phyloP scores from a whole-genome alignment of 1,140 invertebrate species.

The Sycophila sp. region DNA sequence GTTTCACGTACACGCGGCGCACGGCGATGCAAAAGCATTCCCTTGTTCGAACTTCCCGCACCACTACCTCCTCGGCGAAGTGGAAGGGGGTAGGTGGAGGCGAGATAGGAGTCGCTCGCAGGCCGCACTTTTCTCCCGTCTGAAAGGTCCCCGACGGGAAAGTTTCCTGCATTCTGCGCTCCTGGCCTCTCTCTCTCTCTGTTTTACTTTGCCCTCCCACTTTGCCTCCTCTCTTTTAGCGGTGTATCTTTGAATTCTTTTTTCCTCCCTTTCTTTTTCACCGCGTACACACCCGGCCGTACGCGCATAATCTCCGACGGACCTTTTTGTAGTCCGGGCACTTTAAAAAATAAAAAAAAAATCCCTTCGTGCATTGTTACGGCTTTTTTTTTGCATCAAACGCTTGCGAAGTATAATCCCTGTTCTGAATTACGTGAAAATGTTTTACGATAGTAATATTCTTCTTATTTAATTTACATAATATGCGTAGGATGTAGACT shows the following conservation, averaged over 20 bases:
- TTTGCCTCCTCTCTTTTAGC: slow-evolving; percentile 2
- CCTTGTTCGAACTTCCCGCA: slow-evolving; percentile 37
- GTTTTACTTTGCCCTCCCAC: slow-evolving; percentile 21
- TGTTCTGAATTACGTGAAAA: no score
- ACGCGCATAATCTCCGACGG: slow-evolving; percentile 44
- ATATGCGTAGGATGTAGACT: no score
- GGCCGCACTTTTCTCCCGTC: slow-evolving; percentile 41
- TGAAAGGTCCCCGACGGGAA: slow-evolving; percentile 39
- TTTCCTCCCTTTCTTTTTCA: slow-evolving; percentile 1
- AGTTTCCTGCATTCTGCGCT: slow-evolving; percentile 30
- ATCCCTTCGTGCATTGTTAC: no score
- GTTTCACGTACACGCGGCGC: slow-evolving; percentile 50
- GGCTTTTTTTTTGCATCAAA: no score
- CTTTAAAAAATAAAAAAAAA: no score
- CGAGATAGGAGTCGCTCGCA: not conserved
- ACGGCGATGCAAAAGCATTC: slow-evolving; percentile 43
- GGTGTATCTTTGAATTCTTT: slow-evolving; percentile 8
- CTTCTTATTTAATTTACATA: no score
- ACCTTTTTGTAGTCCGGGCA: no score
- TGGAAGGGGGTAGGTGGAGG: slow-evolving; percentile 9
- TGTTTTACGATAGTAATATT: no score
- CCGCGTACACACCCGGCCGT: no score
- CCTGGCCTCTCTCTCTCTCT: not conserved
- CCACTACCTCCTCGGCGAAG: slow-evolving; percentile 13
- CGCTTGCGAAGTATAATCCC: no score